phyloP scores from a whole-genome alignment of 1,140 invertebrate genomes.

The Bicyclus anynana region DNA sequence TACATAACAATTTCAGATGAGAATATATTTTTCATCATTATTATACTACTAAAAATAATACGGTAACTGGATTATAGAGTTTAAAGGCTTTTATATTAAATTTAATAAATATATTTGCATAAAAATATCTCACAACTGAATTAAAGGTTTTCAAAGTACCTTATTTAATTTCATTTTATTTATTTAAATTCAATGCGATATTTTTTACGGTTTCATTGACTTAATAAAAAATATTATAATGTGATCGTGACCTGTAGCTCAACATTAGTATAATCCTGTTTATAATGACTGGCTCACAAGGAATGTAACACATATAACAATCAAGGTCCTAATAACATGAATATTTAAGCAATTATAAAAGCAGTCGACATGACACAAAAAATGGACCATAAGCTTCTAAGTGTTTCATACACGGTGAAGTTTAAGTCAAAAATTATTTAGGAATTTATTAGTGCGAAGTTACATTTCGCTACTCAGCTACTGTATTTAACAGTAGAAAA shows the following conservation, averaged over 20 bases:
- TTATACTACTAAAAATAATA: no score
- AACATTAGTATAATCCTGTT: slow-evolving; percentile 5
- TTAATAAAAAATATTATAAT: not conserved
- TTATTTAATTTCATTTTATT: not conserved
- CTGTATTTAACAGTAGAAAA: no score
- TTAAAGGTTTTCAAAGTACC: not conserved
- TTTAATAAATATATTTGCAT: no score
- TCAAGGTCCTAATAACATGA: slow-evolving; percentile 6
- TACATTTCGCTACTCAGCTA: no score
- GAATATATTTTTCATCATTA: no score
- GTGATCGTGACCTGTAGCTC: not conserved
- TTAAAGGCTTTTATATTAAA: no score
- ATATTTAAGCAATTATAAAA: not conserved
- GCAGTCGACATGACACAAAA: not conserved
- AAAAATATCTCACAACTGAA: no score
- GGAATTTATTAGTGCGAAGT: no score
- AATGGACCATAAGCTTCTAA: not conserved
- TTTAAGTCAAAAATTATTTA: no score
- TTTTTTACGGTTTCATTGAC: not conserved
- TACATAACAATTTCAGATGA: no score
- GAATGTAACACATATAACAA: slow-evolving; percentile 11
- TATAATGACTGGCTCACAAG: slow-evolving; percentile 9
- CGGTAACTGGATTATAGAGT: no score
- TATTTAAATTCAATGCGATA: not conserved
- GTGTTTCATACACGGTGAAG: no score